Evolutionary conservation across 2,888 invertebrate species (phyloP), one percentile per base, ranked within the genome.

Genomic region (Dryadula phaetusa): DNA sequence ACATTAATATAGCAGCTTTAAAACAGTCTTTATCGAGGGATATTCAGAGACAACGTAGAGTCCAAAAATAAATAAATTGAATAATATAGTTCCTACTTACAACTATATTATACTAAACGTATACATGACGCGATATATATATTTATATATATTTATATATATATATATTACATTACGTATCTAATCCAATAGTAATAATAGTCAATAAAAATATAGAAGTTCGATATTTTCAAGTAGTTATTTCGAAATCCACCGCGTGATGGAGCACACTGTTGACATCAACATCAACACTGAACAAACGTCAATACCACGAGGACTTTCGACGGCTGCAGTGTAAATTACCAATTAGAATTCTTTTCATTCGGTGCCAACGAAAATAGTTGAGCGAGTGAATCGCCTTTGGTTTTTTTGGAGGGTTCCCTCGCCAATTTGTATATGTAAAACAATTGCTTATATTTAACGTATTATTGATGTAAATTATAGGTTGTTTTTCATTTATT

Each of bases 281-380:
- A 61, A 63, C 66, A 68, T 65, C 65, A 65, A 69, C 69, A 52
- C 62, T 67, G 62, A 62, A 68, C 68, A 68, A 74, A 66, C 66
- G 60, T 67, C 72, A 62, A 69, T 64, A 70, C 69, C 63, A 70
- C 63, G 65, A 65, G 65, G 49, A 71, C 70, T 70, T 67, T 64
- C 62, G 53, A 66, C 70, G 66, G 67, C 66, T 70, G 73, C 73
- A 70, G 70, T 64, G 83, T 79, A 79, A 85, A 85, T 85, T 83
- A 84, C 84, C 86, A 86, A 86, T 85, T 86, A 85, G 84, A 80
- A 77, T 77, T 76, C 76, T 79, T 81, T 84, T 80, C 78, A 82
- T 73, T 78, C 75, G 74, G 77, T 71, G 77, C 77, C 71, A 74
- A 73, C 75, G 70, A 74, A 75, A 74, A 76, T 73, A 70, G 72